A percentile compares a stretch with the other conserved stretches of the same genome.
Evolutionary conservation across 2,888 invertebrate species (phyloP).

Genomic region (Ypsolopha scabrella): DNA sequence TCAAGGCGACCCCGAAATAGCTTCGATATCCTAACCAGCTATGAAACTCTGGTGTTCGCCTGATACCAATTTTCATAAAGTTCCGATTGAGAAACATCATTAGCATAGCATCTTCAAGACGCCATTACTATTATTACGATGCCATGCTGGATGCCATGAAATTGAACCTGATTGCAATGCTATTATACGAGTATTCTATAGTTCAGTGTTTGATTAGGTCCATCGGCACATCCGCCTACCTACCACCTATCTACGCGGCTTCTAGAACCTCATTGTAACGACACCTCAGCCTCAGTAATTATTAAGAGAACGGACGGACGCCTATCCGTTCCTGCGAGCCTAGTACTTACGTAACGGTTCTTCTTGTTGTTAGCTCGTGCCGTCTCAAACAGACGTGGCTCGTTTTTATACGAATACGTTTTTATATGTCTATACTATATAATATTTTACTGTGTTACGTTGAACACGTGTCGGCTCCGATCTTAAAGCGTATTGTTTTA

Average conservation of each 20-base stretch:
- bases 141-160: background rate
- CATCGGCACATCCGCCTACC: background rate
- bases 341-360: conserved; percentile 1
- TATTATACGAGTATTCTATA: background rate
- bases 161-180: background rate
- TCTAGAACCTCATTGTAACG: background rate
- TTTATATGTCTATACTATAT: no score
- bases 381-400: background rate
- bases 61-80: no score
- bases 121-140: background rate
- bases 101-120: no score
- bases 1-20: no score
- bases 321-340: background rate
- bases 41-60: no score
- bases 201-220: no score
- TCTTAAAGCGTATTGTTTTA: no score
- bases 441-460: background rate
- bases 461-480: background rate
- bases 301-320: background rate
- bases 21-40: no score
- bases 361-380: background rate
- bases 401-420: background rate
- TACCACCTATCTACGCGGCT: background rate
- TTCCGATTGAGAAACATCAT: no score
- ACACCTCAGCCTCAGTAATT: background rate